Conservation (phyloP, 2,113 vertebrate genomes). For the Chaenocephalus aceratus region DNA sequence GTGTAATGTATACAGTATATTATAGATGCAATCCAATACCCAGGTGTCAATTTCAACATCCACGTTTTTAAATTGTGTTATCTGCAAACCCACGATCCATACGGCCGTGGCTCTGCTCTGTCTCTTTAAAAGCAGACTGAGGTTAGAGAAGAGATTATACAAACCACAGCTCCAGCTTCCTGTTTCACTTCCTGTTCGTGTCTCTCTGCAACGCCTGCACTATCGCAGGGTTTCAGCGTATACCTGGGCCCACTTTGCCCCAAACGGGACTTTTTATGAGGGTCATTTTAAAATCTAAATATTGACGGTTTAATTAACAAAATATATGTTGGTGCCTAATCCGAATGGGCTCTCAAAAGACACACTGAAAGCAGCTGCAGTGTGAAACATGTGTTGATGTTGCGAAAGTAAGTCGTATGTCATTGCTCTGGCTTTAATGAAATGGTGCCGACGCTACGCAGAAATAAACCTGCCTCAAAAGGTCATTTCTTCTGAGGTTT, state of each 20-base stretch:
- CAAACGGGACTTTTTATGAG: not conserved
- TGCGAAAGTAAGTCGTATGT: too few relatives aligned
- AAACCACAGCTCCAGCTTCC: conserved; percentile 49
- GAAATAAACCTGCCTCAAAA: too few relatives aligned
- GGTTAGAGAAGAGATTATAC: conserved; percentile 42
- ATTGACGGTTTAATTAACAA: too few relatives aligned
- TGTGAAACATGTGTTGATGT: too few relatives aligned
- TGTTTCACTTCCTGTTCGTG: conserved; percentile 57
- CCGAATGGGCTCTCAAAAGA: too few relatives aligned
- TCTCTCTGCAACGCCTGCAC: not conserved
- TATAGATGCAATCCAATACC: not conserved
- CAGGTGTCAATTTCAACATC: not conserved
- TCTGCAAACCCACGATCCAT: not conserved
- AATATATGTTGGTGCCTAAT: too few relatives aligned
- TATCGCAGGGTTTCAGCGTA: not conserved
- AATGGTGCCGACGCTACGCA: too few relatives aligned
- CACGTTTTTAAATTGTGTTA: not conserved
- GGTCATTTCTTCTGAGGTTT: too few relatives aligned
- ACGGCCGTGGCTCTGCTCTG: conserved; percentile 8
- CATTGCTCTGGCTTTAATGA: too few relatives aligned
- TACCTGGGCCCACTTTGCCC: not conserved
- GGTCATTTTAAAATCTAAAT: not conserved
- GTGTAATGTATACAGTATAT: not conserved
- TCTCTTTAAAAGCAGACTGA: conserved; percentile 62
- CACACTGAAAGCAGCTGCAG: too few relatives aligned